phyloP scores from a whole-genome alignment of 1,140 invertebrate species.

The Aphelinus certus region DNA sequence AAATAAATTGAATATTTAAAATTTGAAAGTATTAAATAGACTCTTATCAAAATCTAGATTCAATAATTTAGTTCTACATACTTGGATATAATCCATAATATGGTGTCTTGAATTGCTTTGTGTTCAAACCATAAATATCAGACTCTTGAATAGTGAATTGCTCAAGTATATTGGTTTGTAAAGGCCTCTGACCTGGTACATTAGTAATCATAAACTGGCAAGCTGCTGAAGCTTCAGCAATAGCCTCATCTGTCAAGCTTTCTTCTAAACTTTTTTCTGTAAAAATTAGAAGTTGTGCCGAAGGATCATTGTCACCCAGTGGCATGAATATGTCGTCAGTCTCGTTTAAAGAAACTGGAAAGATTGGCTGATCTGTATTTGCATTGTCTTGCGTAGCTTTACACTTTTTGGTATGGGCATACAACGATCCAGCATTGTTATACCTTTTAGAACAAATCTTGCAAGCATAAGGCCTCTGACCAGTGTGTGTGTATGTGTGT shows the following conservation, averaged over 20 bases:
- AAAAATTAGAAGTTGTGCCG: conserved; percentile 49
- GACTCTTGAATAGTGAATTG: conserved; percentile 51
- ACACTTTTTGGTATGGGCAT: conserved; percentile 60
- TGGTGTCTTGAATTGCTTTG: conserved; percentile 53
- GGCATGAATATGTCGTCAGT: conserved; percentile 34
- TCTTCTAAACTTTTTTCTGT: conserved; percentile 52
- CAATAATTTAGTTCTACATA: conserved; percentile 41
- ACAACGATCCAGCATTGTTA: conserved; percentile 59
- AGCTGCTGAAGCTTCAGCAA: conserved; percentile 30
- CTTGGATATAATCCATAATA: conserved; percentile 57
- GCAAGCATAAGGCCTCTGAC: conserved; percentile 64
- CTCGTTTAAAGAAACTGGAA: conserved; percentile 36
- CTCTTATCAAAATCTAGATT: background rate
- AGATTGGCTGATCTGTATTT: background rate
- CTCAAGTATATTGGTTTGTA: conserved; percentile 49
- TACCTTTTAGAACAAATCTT: conserved; percentile 72
- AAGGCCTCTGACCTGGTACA: conserved; percentile 50
- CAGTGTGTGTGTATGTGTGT: conserved; percentile 60
- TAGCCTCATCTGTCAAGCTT: conserved; percentile 40
- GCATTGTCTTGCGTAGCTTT: conserved; percentile 49
- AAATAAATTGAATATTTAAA: conserved; percentile 11
- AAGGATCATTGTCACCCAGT: conserved; percentile 40
- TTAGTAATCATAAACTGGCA: conserved; percentile 55
- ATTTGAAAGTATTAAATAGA: background rate
- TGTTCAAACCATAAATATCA: conserved; percentile 51